Base-by-base conservation (phyloP, 2,888 invertebrate genomes). In the Synanthedon myopaeformis region DNA sequence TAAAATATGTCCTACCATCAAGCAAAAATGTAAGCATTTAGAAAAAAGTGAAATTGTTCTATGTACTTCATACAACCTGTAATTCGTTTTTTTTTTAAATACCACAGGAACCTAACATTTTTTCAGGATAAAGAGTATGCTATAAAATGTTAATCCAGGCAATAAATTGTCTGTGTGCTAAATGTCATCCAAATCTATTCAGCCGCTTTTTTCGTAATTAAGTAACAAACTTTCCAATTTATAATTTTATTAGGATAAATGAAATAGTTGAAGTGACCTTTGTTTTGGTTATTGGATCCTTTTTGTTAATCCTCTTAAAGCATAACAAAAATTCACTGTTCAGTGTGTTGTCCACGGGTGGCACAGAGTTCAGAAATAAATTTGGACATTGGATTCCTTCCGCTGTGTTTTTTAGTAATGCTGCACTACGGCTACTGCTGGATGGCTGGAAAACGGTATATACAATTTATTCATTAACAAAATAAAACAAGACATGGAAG, bases 361-460 rank as follows among this genome's bases (percentile, higher is more conserved):
- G 63, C 60, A 63, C 76, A 56, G 71, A 74, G 0, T 78, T 69
- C 0, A 82, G 78, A 58, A 86, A 84, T 48, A 84, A 56, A 1
- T 74, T 69, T 0, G 78, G 72, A 35, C 8, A 35, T 35, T 35
- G 35, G 35, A 10, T 35, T 35, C 35, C 35, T 35, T 35, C 35
- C 8, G 67, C 52, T 89, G 90, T 56, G 89, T 85, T 72, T 49
- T 90, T 91, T 45, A 97, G 84, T 14, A 96, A 84, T 70, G 96
- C 94, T 0, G 97, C 97, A 75, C 95, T 96, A 53, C 96, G 91
- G 12, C 95, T 94, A 74, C 96, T 96, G 72, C 92, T 96, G 17
- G 97, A 96, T 2, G 97, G 96, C 96, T 97, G 72, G 10, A 35
- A 14, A 41, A 17, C 14, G 13, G n/a, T 23, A 42, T 42, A 11